Conservation (phyloP, 2,888 invertebrate species). For the Ormyrus rosae region DNA sequence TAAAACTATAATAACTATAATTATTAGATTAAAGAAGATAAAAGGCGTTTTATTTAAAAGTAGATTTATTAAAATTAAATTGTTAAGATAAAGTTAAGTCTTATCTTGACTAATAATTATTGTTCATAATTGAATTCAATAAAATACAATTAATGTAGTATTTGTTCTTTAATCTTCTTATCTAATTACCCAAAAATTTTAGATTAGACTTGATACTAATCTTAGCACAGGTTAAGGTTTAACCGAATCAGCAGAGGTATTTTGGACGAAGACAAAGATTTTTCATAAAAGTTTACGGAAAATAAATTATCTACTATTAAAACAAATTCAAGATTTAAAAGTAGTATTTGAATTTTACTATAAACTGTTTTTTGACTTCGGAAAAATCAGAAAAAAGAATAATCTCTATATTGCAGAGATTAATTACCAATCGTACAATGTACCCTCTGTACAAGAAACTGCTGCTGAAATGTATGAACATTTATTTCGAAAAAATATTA, state of each 20-base stretch:
- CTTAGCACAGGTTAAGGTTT: slow-evolving; percentile 61
- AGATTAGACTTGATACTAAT: slow-evolving; percentile 47
- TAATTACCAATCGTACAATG: slow-evolving; percentile 17
- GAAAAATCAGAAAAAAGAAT: neutral
- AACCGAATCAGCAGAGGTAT: slow-evolving; percentile 76
- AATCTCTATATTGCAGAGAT: neutral
- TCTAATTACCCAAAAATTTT: slow-evolving; percentile 39
- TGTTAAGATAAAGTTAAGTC: slow-evolving; percentile 1
- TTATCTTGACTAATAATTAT: neutral
- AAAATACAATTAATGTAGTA: neutral
- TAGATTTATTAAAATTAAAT: slow-evolving; percentile 19
- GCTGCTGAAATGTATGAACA: slow-evolving; percentile 17
- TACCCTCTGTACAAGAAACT: slow-evolving; percentile 23
- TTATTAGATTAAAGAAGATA: slow-evolving; percentile 64
- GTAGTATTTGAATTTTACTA: neutral
- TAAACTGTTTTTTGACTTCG: too few species aligned
- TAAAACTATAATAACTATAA: slow-evolving; percentile 52
- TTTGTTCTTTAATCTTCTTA: slow-evolving; percentile 69
- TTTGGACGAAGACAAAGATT: slow-evolving; percentile 71
- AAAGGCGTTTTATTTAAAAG: slow-evolving; percentile 55
- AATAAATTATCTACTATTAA: slow-evolving; percentile 56
- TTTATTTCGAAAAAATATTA: slow-evolving; percentile 13
- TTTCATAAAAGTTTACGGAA: slow-evolving; percentile 59
- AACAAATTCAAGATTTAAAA: slow-evolving; percentile 45
- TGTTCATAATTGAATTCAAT: neutral